phyloP scores from a whole-genome alignment of 2,113 vertebrate genomes.

The Dasyurus viverrinus region DNA sequence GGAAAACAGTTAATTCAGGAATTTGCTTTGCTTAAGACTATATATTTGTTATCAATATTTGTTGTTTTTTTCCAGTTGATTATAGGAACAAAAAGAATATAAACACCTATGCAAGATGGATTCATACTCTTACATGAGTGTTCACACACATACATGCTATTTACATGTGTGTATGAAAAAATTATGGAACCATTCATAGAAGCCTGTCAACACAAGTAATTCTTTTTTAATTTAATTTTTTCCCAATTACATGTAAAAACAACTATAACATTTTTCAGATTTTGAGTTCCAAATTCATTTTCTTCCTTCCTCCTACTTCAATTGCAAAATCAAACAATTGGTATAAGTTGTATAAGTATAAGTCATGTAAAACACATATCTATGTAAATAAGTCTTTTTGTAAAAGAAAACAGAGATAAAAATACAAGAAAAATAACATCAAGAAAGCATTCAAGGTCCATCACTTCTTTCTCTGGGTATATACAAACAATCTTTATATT shows the following conservation, averaged over 20 bases:
- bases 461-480: neutral
- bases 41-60: neutral
- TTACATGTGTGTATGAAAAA: neutral
- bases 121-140: no score
- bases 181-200: neutral
- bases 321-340: neutral
- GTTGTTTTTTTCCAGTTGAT: neutral
- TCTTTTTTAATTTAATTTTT: neutral
- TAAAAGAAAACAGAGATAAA: neutral
- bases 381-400: neutral
- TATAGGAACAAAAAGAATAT: neutral
- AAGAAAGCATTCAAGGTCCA: neutral
- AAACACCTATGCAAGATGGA: no score
- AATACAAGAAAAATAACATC: neutral
- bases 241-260: neutral
- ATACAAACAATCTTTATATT: neutral
- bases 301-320: neutral
- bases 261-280: neutral
- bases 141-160: no score
- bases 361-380: neutral
- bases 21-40: neutral
- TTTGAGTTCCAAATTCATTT: neutral
- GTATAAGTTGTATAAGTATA: neutral
- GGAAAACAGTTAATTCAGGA: neutral
- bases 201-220: neutral